A percentile compares a stretch with the other conserved stretches of the same genome.
These are phyloP conservation scores for Chymomyza caudatula DNA, from an alignment of 2,888 invertebrate genomes.

Conservation along the genomic window DNA sequence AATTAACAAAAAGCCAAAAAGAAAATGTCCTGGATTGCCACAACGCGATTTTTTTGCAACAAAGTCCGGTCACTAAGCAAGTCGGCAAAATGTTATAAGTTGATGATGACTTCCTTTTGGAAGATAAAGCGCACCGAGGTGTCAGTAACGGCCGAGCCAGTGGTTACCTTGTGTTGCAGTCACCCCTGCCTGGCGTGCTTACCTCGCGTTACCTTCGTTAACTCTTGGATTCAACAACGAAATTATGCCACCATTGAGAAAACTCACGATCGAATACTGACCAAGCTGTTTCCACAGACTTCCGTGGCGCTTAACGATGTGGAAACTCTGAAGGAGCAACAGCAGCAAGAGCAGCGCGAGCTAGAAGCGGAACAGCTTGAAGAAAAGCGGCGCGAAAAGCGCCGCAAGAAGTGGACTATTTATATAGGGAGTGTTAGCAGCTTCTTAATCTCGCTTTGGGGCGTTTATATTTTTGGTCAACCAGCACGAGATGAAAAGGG, in stretches of 20 bases:
- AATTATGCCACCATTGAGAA: too few species aligned
- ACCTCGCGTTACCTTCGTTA: neutral
- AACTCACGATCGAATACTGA: neutral
- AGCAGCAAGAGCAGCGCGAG: constrained; percentile 78
- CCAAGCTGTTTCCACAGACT: constrained; percentile 63
- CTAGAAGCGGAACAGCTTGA: constrained; percentile 81
- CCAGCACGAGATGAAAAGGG: constrained; percentile 86
- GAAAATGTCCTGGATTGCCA: constrained; percentile 39
- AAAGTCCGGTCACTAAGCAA: constrained; percentile 17
- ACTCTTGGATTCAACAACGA: neutral
- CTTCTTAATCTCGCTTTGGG: constrained; percentile 81
- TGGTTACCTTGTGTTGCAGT: neutral
- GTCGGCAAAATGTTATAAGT: neutral
- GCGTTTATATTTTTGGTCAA: constrained; percentile 85
- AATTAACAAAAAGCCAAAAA: constrained; percentile 19
- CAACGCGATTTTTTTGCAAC: constrained; percentile 27
- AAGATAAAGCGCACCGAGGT: neutral
- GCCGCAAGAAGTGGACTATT: constrained; percentile 85
- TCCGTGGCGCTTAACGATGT: constrained; percentile 78
- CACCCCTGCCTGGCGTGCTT: neutral
- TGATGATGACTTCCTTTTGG: neutral
- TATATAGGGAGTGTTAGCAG: constrained; percentile 80
- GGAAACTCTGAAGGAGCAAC: constrained; percentile 69
- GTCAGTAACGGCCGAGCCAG: neutral
- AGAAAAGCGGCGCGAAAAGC: constrained; percentile 85